phyloP scores from a whole-genome alignment of 1,140 invertebrate species.

The Trichogramma pretiosum region DNA sequence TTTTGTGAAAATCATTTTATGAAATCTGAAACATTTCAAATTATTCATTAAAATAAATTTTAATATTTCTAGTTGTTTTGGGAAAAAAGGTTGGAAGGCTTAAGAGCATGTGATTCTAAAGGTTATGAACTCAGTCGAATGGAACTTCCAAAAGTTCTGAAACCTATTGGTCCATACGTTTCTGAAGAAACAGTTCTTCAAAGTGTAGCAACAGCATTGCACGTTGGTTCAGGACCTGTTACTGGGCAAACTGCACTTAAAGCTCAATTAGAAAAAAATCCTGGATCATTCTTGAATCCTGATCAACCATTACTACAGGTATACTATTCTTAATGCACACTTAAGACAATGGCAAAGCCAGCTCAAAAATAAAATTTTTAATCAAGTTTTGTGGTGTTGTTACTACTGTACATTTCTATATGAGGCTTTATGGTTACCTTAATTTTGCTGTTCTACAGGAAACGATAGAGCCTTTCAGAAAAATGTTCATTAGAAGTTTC shows the following conservation, averaged over 20 bases:
- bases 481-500: no score
- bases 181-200: conserved; percentile 85
- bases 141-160: conserved; percentile 77
- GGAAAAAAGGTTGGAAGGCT: conserved; percentile 90
- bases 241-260: conserved; percentile 84
- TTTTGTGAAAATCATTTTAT: no score
- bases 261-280: conserved; percentile 81
- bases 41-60: conserved; percentile 3
- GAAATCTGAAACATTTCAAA: no score
- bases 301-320: conserved; percentile 91
- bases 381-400: background rate
- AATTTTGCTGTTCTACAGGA: no score
- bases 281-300: conserved; percentile 89
- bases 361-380: no score
- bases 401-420: no score
- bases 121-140: conserved; percentile 74
- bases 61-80: conserved; percentile 70
- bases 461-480: no score
- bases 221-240: conserved; percentile 72
- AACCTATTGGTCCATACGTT: conserved; percentile 85
- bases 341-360: background rate
- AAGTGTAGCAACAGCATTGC: conserved; percentile 78
- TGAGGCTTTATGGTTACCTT: no score
- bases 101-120: conserved; percentile 77
- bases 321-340: conserved; percentile 13